Conservation (phyloP, 2,888 invertebrate species). For the Melanostoma mellinum region DNA sequence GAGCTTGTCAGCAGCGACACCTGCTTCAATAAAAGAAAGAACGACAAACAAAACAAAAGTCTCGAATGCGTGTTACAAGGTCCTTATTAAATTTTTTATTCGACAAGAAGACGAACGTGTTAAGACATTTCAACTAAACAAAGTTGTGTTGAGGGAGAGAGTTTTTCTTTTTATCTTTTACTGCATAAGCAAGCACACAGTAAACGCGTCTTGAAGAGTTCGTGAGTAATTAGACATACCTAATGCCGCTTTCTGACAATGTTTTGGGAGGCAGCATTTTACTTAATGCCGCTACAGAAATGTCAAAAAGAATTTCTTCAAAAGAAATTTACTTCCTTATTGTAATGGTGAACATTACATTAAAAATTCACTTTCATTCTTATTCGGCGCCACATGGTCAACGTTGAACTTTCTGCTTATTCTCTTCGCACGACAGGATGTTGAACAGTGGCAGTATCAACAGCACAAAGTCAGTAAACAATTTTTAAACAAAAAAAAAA, state of each 20-base stretch:
- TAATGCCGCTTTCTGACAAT: constrained; percentile 8
- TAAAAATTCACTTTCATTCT: no score
- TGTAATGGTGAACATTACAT: no score
- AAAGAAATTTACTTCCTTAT: background rate
- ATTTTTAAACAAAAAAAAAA: no score
- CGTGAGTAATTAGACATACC: constrained; percentile 38
- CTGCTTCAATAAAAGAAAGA: constrained; percentile 31
- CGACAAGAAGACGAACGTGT: constrained; percentile 31
- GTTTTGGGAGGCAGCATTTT: background rate
- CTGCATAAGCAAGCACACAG: background rate
- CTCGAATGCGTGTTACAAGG: constrained; percentile 16
- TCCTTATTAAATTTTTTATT: constrained; percentile 57
- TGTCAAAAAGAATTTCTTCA: background rate
- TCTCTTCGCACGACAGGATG: no score
- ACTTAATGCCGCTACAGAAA: background rate
- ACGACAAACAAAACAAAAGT: constrained; percentile 17
- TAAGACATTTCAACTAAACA: constrained; percentile 19
- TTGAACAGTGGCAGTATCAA: no score
- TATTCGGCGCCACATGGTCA: no score
- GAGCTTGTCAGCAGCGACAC: constrained; percentile 36
- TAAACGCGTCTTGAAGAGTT: background rate
- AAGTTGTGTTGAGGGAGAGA: constrained; percentile 9
- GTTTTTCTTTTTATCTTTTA: background rate
- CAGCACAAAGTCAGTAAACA: no score
- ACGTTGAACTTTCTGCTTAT: no score